Evolutionary conservation across 2,888 invertebrate species (phyloP), one percentile per base, ranked within the genome.

Genomic region (Caenorhabditis auriculariae): DNA sequence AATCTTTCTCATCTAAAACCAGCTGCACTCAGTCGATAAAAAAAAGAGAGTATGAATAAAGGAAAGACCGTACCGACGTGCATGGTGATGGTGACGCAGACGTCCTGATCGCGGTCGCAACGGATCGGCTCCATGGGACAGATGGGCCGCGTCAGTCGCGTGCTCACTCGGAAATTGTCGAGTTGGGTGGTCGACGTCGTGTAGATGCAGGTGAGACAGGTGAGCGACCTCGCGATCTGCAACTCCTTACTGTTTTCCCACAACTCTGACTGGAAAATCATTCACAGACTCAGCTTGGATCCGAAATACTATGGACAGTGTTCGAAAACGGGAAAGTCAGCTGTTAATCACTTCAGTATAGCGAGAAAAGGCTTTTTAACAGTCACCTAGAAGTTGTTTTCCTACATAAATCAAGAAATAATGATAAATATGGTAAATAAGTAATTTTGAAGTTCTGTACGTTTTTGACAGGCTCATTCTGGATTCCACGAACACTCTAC

Each of bases 61-160:
- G n/a, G 27, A 24, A 55, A 32, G 19, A 21, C n/a, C 60, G 21
- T 28, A 71, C 69, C 69, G 27, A 74, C 63, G 48, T 77, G 75
- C 77, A 76, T 76, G 21, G 76, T 75, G 37, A 77, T 74, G 0
- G 76, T 77, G n/a, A 75, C 77, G 52, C 77, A 77, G 23, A 74
- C 72, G 53, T 76, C 76, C 48, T 77, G 77, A 55, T 76, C 73
- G 37, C 72, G 59, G 50, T 73, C 74, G 55, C 77, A 77, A 41
- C 69, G 61, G 17, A 77, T 72, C n/a, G 75, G 65, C 53, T 77
- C 77, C 73, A 77, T 72, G 27, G 67, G 62, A 54, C 77, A 77
- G 21, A 65, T 54, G 6, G 66, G 66, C 15, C 65, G 65, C 6
- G 50, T 37, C 4, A 76, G 66, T 26, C 74, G 64, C 21, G 76